These are phyloP conservation scores for Umimayanthus kanabou DNA, from an alignment of 92 coral and sea anemone species.

Conservation along the genomic window DNA sequence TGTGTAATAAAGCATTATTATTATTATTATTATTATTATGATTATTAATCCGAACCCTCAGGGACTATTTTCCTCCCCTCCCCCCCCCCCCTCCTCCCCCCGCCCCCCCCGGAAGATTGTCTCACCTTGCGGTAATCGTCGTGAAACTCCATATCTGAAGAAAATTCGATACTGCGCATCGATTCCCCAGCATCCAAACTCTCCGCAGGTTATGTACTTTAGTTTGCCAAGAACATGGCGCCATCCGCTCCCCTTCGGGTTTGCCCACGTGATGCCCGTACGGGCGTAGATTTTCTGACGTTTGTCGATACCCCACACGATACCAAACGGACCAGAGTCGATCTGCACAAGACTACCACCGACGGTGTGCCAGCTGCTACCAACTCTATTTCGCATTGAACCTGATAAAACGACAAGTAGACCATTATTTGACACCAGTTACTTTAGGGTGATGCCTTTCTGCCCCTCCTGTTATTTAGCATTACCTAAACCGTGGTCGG, in stretches of 20 bases:
- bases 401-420: neutral
- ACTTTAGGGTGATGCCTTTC: too few species aligned
- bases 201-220: neutral
- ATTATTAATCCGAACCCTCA: too few species aligned
- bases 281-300: neutral
- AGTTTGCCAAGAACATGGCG: neutral
- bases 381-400: neutral
- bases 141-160: neutral
- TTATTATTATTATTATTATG: too few species aligned
- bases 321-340: neutral
- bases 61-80: too few species aligned
- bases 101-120: too few species aligned
- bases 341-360: neutral
- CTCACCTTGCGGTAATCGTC: neutral
- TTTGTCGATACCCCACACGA: neutral
- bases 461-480: too few species aligned
- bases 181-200: neutral
- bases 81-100: too few species aligned
- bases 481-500: too few species aligned
- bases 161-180: neutral
- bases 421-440: too few species aligned
- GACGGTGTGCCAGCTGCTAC: neutral
- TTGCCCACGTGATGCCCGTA: neutral
- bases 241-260: neutral
- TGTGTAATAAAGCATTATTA: too few species aligned